Conservation (phyloP, 2,797 vertebrate species). For the Pangasius djambal region DNA sequence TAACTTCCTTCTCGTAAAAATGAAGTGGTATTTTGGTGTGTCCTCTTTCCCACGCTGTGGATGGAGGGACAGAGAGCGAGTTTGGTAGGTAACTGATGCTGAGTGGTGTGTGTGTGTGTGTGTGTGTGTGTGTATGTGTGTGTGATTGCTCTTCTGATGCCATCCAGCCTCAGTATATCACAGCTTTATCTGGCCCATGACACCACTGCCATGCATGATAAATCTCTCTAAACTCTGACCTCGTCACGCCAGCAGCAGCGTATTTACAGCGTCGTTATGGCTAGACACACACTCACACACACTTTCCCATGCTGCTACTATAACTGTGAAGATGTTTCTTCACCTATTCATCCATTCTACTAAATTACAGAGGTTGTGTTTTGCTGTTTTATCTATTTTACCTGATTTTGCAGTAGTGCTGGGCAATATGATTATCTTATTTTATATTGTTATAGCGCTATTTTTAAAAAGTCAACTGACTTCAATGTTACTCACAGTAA, state of each 20-base stretch:
- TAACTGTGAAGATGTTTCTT: neutral
- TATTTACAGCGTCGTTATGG: constrained; percentile 28
- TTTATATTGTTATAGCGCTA: neutral
- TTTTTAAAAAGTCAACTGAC: neutral
- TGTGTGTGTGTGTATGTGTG: constrained; percentile 14
- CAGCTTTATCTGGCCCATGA: constrained; percentile 61
- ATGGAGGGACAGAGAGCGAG: constrained; percentile 45
- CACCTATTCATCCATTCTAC: neutral
- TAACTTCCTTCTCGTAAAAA: constrained; percentile 53
- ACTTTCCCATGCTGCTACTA: constrained; percentile 4
- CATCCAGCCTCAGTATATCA: constrained; percentile 62
- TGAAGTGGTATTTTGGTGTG: constrained; percentile 58
- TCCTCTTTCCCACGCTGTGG: constrained; percentile 69
- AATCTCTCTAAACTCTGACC: constrained; percentile 63
- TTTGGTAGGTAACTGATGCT: constrained; percentile 48
- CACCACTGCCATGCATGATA: constrained; percentile 62
- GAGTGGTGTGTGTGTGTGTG: constrained; percentile 9
- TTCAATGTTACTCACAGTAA: neutral
- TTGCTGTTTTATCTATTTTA: neutral
- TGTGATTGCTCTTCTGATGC: constrained; percentile 67
- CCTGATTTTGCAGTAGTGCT: neutral
- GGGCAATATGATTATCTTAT: no score
- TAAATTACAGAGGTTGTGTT: neutral
- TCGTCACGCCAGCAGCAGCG: constrained; percentile 14
- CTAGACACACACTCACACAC: constrained; percentile 16